phyloP scores from a whole-genome alignment of 2,888 invertebrate genomes.

The Chouioia cunea region DNA sequence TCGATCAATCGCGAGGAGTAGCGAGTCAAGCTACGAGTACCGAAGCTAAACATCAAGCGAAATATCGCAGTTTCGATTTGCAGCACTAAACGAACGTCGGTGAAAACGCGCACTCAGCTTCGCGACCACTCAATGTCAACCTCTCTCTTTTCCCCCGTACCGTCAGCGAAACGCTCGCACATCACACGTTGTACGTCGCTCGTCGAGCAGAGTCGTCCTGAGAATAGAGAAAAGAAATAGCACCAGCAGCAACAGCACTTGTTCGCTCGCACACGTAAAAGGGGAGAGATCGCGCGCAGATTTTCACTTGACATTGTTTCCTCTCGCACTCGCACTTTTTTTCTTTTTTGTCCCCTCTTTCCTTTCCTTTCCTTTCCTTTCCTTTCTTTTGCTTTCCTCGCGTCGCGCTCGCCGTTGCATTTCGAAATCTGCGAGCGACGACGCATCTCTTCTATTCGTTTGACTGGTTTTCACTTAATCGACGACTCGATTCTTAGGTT shows the following conservation, averaged over 20 bases:
- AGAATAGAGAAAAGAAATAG: conserved; percentile 35
- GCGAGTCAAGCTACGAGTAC: background rate
- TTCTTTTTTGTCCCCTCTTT: no score
- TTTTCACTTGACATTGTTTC: conserved; percentile 31
- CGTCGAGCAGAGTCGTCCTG: no score
- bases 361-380: no score
- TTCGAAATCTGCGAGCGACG: conserved; percentile 21
- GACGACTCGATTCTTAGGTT: no score
- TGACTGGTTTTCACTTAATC: no score
- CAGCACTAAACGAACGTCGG: conserved; percentile 35
- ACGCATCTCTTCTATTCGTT: no score
- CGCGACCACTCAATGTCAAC: conserved; percentile 31
- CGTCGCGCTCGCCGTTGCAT: conserved; percentile 12
- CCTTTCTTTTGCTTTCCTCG: no score
- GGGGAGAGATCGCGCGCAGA: conserved; percentile 42
- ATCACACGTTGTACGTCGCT: no score
- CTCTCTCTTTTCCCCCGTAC: no score
- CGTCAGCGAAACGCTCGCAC: no score
- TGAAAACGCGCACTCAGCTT: conserved; percentile 30
- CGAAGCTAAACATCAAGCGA: conserved; percentile 3
- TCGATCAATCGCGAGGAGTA: background rate
- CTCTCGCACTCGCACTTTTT: background rate
- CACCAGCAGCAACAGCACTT: background rate
- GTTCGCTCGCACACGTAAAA: conserved; percentile 16
- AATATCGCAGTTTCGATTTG: conserved; percentile 20